Percentiles rank a stretch among this genome's conserved stretches.
Conservation (phyloP, 2,797 vertebrate genomes). For the Bufotes viridis region DNA sequence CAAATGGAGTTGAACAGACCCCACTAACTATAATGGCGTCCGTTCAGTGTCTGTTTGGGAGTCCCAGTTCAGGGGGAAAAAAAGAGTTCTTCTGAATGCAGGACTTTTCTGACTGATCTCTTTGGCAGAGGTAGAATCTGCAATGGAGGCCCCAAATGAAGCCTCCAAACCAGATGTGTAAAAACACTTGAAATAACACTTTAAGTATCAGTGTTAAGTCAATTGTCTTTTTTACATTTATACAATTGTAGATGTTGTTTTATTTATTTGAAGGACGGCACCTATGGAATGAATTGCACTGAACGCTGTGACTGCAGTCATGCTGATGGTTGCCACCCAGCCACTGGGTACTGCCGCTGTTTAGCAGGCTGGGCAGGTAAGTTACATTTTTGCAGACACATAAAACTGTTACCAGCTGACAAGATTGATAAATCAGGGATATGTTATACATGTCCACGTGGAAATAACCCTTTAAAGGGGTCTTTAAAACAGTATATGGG, state of each 20-base stretch:
- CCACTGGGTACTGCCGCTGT: slow-evolving; percentile 90
- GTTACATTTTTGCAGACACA: slow-evolving; percentile 6
- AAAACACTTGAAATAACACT: not conserved
- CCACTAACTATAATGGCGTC: too few species aligned
- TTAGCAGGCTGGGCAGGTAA: slow-evolving; percentile 95
- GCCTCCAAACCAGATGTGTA: too few species aligned
- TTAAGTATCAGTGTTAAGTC: not conserved
- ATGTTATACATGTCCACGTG: too few species aligned
- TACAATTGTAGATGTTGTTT: not conserved
- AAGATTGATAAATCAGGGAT: not conserved
- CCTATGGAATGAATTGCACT: slow-evolving; percentile 87
- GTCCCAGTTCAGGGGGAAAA: too few species aligned
- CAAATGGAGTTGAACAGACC: too few species aligned
- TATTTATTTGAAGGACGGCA: slow-evolving; percentile 81
- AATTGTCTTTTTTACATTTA: not conserved
- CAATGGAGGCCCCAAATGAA: too few species aligned
- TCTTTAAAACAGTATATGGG: too few species aligned
- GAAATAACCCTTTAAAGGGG: too few species aligned
- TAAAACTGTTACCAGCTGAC: not conserved
- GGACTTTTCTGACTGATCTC: too few species aligned
- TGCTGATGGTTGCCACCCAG: slow-evolving; percentile 91
- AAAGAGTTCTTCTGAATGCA: too few species aligned
- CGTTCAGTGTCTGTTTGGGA: too few species aligned
- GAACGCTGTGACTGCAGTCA: slow-evolving; percentile 96
- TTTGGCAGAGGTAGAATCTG: too few species aligned